A percentile compares a stretch with the other conserved stretches of the same genome.
Conservation (phyloP, 2,888 invertebrate genomes). For the Mycogona germanica region DNA sequence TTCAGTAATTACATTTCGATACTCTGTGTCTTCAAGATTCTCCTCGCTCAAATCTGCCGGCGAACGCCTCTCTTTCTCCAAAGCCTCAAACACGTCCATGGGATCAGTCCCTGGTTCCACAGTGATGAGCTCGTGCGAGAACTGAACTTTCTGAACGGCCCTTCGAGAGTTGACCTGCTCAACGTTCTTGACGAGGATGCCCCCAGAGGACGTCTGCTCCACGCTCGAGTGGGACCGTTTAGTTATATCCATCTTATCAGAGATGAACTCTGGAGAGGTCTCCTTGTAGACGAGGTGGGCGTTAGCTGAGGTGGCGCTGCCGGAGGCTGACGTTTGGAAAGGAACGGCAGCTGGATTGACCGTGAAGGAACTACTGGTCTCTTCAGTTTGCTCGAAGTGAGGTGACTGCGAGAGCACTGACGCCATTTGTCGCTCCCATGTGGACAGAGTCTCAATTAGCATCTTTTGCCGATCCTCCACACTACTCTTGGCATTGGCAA, state of each 20-base stretch:
- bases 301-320: constrained; percentile 33
- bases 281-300: neutral
- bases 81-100: neutral
- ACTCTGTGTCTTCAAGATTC: no score
- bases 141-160: constrained; percentile 12
- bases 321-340: constrained; percentile 54
- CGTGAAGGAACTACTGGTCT: neutral
- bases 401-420: constrained; percentile 27
- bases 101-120: neutral
- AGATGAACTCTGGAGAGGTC: constrained; percentile 13
- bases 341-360: constrained; percentile 4
- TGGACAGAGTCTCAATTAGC: constrained; percentile 35
- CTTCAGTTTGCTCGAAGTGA: neutral
- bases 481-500: constrained; percentile 12
- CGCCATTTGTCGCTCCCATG: constrained; percentile 43
- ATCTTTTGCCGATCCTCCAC: constrained; percentile 7
- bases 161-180: constrained; percentile 14
- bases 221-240: constrained; percentile 6
- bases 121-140: constrained; percentile 6
- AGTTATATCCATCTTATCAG: constrained; percentile 5
- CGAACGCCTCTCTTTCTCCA: neutral
- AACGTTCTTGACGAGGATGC: constrained; percentile 11
- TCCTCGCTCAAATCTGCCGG: neutral
- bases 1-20: no score
- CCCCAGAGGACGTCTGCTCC: constrained; percentile 2